Percentiles rank a stretch among this genome's conserved stretches.
These are phyloP conservation scores for Tanaodytes sp. DNA, from an alignment of 2,888 invertebrate genomes.

Conservation along the genomic window DNA sequence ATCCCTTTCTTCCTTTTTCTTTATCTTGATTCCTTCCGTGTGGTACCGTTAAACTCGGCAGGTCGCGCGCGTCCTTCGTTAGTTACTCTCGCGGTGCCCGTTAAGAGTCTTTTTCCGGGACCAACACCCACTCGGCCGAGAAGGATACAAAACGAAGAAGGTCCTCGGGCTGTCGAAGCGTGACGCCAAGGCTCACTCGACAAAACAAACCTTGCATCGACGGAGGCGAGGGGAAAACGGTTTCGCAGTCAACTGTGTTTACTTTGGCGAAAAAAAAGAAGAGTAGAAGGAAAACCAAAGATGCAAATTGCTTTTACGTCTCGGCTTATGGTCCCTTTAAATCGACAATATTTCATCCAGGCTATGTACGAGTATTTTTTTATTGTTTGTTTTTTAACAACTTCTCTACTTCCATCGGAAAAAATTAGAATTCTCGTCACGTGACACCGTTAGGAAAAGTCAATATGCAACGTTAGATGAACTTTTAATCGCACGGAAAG, in stretches of 20 bases:
- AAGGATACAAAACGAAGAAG: constrained; percentile 37
- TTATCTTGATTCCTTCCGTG: constrained; percentile 40
- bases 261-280: constrained; percentile 14
- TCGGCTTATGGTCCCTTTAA: no score
- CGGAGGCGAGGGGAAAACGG: constrained; percentile 26
- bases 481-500: no score
- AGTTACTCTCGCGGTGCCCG: constrained; percentile 37
- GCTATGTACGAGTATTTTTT: no score
- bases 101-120: constrained; percentile 43
- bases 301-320: no score
- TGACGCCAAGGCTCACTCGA: constrained; percentile 38
- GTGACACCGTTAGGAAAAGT: no score
- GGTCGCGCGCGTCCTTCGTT: constrained; percentile 46
- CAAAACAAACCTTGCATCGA: constrained; percentile 39
- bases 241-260: constrained; percentile 25
- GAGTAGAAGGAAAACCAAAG: no score
- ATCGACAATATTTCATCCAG: no score
- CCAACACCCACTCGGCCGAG: constrained; percentile 44
- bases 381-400: no score
- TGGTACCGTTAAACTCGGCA: constrained; percentile 42
- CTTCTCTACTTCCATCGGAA: no score
- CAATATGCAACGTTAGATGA: no score
- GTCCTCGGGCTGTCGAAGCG: constrained; percentile 33
- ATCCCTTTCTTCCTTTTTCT: no score
- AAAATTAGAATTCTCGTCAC: no score